Conservation (phyloP, 2,888 invertebrate species). For the Zygogramma bicolorata region DNA sequence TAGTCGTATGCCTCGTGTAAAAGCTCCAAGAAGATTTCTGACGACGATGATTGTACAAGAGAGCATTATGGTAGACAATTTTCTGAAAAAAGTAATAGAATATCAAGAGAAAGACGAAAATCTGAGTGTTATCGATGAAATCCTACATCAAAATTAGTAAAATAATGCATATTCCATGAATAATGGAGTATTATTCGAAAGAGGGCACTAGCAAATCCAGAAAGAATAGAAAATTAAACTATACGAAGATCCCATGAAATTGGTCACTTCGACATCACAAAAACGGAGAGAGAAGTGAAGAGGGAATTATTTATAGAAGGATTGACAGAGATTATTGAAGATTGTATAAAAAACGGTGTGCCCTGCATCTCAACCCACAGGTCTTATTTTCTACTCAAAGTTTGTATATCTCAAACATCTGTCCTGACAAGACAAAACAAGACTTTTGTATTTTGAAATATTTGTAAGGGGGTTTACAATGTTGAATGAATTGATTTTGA, state of each 20-base stretch:
- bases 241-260: slow-evolving; percentile 57
- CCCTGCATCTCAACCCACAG: no score
- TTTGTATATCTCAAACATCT: no score
- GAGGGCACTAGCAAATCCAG: slow-evolving; percentile 54
- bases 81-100: slow-evolving; percentile 13
- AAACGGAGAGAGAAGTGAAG: slow-evolving; percentile 42
- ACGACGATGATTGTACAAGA: slow-evolving; percentile 7
- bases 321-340: slow-evolving; percentile 43
- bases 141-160: slow-evolving; percentile 32
- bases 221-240: slow-evolving; percentile 57
- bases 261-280: slow-evolving; percentile 56
- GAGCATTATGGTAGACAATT: slow-evolving; percentile 14
- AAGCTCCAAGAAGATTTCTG: slow-evolving; percentile 52
- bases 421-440: no score
- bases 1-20: slow-evolving; percentile 52
- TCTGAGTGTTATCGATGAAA: slow-evolving; percentile 43
- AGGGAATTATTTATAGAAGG: slow-evolving; percentile 45
- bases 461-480: no score
- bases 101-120: slow-evolving; percentile 47
- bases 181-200: slow-evolving; percentile 50
- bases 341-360: slow-evolving; percentile 33
- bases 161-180: slow-evolving; percentile 34
- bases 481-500: no score
- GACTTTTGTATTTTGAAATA: no score
- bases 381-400: no score